Conservation (phyloP, 2,113 vertebrate species). For the Oreamnos americanus region DNA sequence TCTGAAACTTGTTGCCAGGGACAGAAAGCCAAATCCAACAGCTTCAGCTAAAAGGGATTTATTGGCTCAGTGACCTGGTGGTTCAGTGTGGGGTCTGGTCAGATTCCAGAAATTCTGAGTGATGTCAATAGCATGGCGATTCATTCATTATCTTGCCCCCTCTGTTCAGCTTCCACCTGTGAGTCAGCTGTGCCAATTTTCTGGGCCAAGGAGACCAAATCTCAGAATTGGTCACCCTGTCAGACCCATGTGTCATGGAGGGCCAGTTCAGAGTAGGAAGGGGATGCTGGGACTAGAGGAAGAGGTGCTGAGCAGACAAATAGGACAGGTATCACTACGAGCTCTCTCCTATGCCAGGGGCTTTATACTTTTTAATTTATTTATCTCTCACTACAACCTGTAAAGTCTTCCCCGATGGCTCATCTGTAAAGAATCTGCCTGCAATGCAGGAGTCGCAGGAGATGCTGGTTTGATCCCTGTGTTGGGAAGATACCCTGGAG, state of each 20-base stretch:
- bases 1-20: not conserved
- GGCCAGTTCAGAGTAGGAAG: not conserved
- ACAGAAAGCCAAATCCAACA: not conserved
- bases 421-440: not conserved
- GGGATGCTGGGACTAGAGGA: no score
- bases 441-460: not conserved
- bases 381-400: not conserved
- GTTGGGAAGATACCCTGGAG: not conserved
- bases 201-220: not conserved
- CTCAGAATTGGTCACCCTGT: not conserved
- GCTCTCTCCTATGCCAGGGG: not conserved
- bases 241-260: not conserved
- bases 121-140: not conserved
- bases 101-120: not conserved
- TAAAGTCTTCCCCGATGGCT: not conserved
- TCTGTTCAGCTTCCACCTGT: not conserved
- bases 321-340: fast-evolving
- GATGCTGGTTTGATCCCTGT: not conserved
- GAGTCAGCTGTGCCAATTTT: not conserved
- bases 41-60: not conserved
- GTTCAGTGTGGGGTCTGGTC: not conserved
- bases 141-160: not conserved
- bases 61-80: not conserved
- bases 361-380: not conserved
- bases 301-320: not conserved